These are phyloP conservation scores for Gymnoscelis rufifasciata DNA, from an alignment of 2,888 invertebrate species.

Conservation along the genomic window DNA sequence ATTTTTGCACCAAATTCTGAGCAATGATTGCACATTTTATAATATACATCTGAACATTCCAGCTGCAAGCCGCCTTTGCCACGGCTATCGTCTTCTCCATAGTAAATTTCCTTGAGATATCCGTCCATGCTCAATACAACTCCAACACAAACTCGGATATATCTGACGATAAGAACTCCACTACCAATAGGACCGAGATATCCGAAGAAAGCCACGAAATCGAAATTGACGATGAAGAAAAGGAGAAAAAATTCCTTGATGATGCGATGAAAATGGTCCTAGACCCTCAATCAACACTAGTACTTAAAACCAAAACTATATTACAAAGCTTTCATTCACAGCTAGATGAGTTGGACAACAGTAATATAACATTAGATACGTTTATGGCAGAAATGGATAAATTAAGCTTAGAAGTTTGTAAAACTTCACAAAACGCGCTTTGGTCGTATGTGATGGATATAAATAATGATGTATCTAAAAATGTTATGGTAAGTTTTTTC, in stretches of 20 bases:
- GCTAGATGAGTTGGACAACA: constrained; percentile 53
- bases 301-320: constrained; percentile 45
- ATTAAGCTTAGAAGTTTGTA: constrained; percentile 64
- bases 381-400: constrained; percentile 71
- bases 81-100: constrained; percentile 36
- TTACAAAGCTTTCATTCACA: constrained; percentile 53
- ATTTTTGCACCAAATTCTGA: too few relatives aligned
- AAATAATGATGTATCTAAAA: constrained; percentile 60
- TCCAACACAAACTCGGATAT: constrained; percentile 64
- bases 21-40: too few relatives aligned
- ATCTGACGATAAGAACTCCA: constrained; percentile 57
- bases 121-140: constrained; percentile 34
- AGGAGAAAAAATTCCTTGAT: constrained; percentile 62
- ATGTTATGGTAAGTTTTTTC: constrained; percentile 55
- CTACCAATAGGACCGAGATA: constrained; percentile 54
- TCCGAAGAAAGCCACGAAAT: constrained; percentile 67
- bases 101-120: constrained; percentile 15
- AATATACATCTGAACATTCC: too few relatives aligned
- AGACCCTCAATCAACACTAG: constrained; percentile 51
- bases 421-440: constrained; percentile 63
- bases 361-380: constrained; percentile 50
- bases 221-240: constrained; percentile 58
- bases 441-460: constrained; percentile 71
- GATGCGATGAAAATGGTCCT: constrained; percentile 64
- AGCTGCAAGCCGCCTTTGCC: constrained; percentile 31